Percentiles rank a stretch among this genome's conserved stretches.
phyloP scores from a whole-genome alignment of 2,797 vertebrate species.

The Acanthiza pusilla region DNA sequence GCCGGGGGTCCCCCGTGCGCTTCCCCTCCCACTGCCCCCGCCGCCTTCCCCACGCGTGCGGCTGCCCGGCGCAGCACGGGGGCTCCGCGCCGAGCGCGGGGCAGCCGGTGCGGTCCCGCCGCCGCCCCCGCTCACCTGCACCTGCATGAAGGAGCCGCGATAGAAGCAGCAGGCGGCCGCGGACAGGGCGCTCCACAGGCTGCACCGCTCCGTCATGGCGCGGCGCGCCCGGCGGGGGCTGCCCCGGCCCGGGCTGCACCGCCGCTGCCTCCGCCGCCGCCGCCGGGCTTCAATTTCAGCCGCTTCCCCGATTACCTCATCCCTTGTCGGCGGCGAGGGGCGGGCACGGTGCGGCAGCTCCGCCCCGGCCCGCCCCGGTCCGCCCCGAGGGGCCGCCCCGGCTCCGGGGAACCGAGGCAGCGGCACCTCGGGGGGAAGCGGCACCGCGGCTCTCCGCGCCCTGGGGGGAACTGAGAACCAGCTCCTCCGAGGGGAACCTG shows the following conservation, averaged over 20 bases:
- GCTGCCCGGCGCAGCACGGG: not conserved
- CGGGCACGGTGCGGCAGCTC: conserved; percentile 28
- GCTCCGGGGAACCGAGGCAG: not conserved
- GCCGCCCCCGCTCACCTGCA: conserved; percentile 84
- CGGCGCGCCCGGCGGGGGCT: conserved; percentile 9
- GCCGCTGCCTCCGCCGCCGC: conserved; percentile 59
- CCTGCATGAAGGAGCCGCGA: conserved; percentile 97
- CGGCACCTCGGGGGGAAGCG: not conserved
- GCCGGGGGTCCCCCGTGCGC: not conserved
- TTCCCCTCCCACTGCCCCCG: not conserved
- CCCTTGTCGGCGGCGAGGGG: conserved; percentile 64
- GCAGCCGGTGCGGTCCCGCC: not conserved
- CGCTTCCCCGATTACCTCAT: conserved; percentile 81
- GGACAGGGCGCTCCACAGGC: conserved; percentile 96
- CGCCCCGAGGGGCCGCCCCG: conserved; percentile 1
- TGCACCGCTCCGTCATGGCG: conserved; percentile 95
- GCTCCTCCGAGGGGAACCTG: not conserved
- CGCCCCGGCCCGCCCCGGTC: not conserved
- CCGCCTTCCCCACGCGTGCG: not conserved
- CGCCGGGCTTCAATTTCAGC: conserved; percentile 71
- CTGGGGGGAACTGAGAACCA: not conserved
- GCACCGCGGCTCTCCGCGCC: not conserved
- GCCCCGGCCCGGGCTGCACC: not conserved
- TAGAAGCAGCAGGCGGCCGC: conserved; percentile 99
- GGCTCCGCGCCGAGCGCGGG: not conserved